These are phyloP conservation scores for Gadus macrocephalus DNA, from an alignment of 2,113 vertebrate genomes.

Conservation along the genomic window DNA sequence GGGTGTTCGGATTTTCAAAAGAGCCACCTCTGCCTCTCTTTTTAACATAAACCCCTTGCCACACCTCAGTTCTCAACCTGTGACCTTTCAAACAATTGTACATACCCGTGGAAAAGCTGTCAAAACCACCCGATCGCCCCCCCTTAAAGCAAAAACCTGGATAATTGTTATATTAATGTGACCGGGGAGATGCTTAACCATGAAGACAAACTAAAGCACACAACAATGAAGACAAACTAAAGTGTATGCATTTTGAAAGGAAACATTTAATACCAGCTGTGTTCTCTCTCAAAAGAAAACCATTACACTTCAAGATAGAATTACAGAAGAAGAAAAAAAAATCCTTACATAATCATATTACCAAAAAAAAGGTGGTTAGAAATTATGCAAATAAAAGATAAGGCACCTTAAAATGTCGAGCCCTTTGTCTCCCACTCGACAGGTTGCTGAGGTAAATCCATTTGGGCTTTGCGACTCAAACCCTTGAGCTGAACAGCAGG, in stretches of 20 bases:
- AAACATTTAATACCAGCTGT: constrained; percentile 14
- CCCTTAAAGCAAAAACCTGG: no score
- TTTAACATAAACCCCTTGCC: neutral
- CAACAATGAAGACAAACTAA: neutral
- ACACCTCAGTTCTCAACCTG: no score
- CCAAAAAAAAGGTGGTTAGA: constrained; percentile 2
- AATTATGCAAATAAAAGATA: constrained; percentile 24
- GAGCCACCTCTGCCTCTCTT: neutral
- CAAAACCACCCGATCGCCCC: no score
- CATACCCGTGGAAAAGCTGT: no score
- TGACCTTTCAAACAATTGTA: no score
- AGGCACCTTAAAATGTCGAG: constrained; percentile 20
- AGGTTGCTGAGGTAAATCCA: constrained; percentile 25
- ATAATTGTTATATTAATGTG: neutral
- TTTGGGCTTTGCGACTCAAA: constrained; percentile 14
- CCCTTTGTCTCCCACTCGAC: constrained; percentile 6
- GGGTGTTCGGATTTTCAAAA: no score
- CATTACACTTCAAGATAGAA: constrained; percentile 3
- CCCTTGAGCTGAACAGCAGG: constrained; percentile 29
- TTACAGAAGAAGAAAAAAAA: constrained; percentile 1
- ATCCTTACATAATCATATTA: constrained; percentile 9
- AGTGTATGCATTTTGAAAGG: constrained; percentile 1
- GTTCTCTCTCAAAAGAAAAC: constrained; percentile 12
- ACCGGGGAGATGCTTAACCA: neutral
- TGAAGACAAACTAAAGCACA: neutral